Base-by-base conservation (phyloP, 2,888 invertebrate species). In the Pelosia muscerda region DNA sequence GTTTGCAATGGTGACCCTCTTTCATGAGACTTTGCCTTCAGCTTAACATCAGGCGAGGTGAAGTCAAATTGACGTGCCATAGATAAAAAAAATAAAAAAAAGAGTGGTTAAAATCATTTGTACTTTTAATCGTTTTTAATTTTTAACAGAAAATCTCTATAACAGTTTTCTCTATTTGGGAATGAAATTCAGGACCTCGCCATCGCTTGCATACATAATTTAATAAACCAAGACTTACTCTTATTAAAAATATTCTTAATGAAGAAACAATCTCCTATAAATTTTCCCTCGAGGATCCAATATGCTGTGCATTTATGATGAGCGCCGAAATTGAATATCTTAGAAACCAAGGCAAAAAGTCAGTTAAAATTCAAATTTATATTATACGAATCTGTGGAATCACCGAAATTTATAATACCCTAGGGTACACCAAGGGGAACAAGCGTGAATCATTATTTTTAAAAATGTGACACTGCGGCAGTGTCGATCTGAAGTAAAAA, bases 261-360 rank as follows among this genome's bases (percentile, higher is more conserved):
- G 49, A 49, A 49, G n/a, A 49, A 49, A 49, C 49, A 2, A 49
- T 49, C 49, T 49, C 2, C n/a, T 19, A 49, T n/a, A 49, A 49
- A 49, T n/a, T 49, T n/a, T 9, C 49, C 49, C 49, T 59, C 38
- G 25, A 59, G 19, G 42, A 25, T 61, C 58, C 66, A 74, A 81
- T 80, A 78, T 81, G 74, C 78, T 78, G 78, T 80, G 78, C 81
- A 78, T 81, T 74, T 68, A 73, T 69, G 70, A 78, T 78, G 78
- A 78, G 78, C 58, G 64, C 55, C 11, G 74, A 70, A 75, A 78
- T 76, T 72, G 74, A 75, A 66, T 75, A 66, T 66, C 80, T 78
- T 73, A 70, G 75, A 65, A 59, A 59, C 69, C 13, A 26, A 42
- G 65, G 74, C 62, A 60, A 66, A 61, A 62, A 59, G 58, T 72